Evolutionary conservation across 2,888 invertebrate genomes (phyloP), one percentile per base, ranked within the genome.

Genomic region (Euplagia quadripunctaria): DNA sequence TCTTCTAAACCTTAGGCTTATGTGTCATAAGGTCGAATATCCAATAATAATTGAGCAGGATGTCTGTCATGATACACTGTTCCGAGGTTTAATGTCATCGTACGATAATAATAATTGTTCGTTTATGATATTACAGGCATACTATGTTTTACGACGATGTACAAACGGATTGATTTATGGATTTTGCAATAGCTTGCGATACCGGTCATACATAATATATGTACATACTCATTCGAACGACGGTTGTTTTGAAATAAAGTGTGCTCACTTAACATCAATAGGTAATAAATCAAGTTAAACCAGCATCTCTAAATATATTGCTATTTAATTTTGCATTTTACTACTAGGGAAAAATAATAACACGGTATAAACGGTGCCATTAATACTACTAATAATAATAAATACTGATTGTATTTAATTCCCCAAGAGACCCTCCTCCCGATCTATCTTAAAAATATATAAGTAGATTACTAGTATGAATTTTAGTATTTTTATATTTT

Each of bases 61-160:
- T 84, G 84, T 46, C 43, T 31, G 31, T 78, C 77, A 46, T 12
- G 72, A 80, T 79, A 79, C 69, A 74, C 16, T 71, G 73, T 82
- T 79, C 77, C 80, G 80, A 79, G 75, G 70, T 81, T 79, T 81
- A 85, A 85, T 87, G 87, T 88, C 88, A 87, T 84, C 81, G 86
- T 72, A 84, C 87, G 88, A 87, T 88, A 85, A 65, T 73, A 85
- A 79, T 85, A 75, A 84, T 79, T 78, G 77, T 71, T 76, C 55
- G 73, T 79, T 84, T 80, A 79, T 78, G 79, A 84, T 79, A 84
- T 74, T 77, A 78, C 67, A 76, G 79, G 73, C 79, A 76, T 80
- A 75, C 55, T 75, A 78, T 80, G 74, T 77, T 84, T 82, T 74
- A 84, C 74, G 73, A 72, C 71, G 55, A 43, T 52, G 52, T 65